Base-by-base conservation (phyloP, 2,113 vertebrate genomes). In the Cryptomyrus ogoouensis region DNA sequence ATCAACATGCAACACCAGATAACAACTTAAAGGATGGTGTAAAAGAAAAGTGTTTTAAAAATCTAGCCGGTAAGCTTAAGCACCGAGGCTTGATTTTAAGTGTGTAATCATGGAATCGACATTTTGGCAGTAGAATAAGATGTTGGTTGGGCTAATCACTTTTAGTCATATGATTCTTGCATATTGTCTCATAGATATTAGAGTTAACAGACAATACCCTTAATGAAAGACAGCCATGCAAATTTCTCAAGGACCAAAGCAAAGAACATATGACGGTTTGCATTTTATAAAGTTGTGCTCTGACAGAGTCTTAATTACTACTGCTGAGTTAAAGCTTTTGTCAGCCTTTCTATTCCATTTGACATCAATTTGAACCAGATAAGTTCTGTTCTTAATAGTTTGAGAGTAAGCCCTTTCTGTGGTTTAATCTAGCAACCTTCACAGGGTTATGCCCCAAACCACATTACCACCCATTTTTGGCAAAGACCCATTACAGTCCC, bases 21-120 rank as follows among this genome's bases (percentile, higher is more conserved):
- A 24, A 47, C 12, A 74, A 83, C 52, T 83, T 52, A n/a, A 90
- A 90, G 46, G 77, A 52, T 62, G 80, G 88, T 84, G 53, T 52
- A n/a, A 66, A 62, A 84, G 58, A 27, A 84, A 47, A 24, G 15
- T 1, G 9, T 47, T 83, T 47, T 83, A 47, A 84, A 84, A 46
- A 47, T n/a, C 6, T 10, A 21, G 17, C 35, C 31, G 3, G 35
- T 19, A 19, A 77, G 13, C 70, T 66, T 66, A 70, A 31, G 62
- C 62, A 13, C n/a, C 12, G 3, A 66, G 9, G n/a, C 58, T 66
- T 66, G 2, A 3, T 70, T 31, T 70, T 70, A 70, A 27, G 31
- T 27, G 58, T 10, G 24, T 27, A n/a, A 27, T 27, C n/a, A 66
- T 31, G 27, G 27, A 70, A 31, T 31, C 10, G 10, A 31, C 3